Conservation (phyloP, 2,113 vertebrate species). For the Carollia perspicillata region DNA sequence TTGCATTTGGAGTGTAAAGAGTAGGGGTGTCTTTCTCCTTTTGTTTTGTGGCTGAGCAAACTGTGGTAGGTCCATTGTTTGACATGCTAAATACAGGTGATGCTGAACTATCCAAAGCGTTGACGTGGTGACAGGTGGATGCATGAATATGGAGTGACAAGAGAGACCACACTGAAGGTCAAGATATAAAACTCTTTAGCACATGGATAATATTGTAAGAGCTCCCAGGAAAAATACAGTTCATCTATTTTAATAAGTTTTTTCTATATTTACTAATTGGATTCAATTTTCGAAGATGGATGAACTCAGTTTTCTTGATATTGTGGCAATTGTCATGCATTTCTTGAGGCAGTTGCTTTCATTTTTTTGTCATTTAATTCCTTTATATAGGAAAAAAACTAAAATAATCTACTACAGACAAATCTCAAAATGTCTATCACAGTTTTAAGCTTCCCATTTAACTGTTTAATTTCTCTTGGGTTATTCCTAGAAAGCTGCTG, state of each 20-base stretch:
- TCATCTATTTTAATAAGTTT: background rate
- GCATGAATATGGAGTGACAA: background rate
- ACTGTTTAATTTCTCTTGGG: background rate
- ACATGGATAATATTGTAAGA: background rate
- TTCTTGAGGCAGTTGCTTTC: background rate
- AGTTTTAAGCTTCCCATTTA: background rate
- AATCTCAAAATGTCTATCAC: background rate
- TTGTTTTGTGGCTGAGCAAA: background rate
- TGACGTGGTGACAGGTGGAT: background rate
- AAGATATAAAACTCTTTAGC: background rate
- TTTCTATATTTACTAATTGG: background rate
- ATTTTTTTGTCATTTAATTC: background rate
- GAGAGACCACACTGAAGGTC: background rate
- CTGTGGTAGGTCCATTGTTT: background rate
- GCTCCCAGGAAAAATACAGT: background rate
- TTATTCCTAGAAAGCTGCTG: background rate
- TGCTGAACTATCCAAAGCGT: background rate
- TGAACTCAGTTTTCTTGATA: background rate
- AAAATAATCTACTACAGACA: background rate
- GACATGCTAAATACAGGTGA: background rate
- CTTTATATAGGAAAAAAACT: background rate
- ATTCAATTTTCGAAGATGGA: background rate
- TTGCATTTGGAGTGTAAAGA: background rate
- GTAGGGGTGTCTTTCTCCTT: background rate
- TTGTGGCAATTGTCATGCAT: background rate